Evolutionary conservation across 2,113 vertebrate genomes (phyloP).

Genomic region (Ascaphus truei): DNA sequence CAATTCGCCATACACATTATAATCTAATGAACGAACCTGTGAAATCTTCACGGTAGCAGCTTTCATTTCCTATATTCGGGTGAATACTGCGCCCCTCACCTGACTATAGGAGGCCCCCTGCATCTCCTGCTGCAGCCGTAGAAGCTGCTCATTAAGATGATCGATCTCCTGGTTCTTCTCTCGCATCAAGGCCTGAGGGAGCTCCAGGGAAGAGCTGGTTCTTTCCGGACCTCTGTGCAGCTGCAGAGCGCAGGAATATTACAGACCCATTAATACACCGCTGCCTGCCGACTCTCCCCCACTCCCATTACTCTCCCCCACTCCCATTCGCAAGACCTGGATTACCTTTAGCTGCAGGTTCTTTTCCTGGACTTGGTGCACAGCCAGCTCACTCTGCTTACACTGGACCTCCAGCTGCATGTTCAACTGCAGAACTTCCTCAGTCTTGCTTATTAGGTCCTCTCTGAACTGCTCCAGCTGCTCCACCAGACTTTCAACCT

Average conservation of each 20-base stretch:
- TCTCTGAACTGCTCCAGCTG: slow-evolving; percentile 70
- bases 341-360: slow-evolving; percentile 65
- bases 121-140: slow-evolving; percentile 60
- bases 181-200: slow-evolving; percentile 71
- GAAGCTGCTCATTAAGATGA: slow-evolving; percentile 69
- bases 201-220: slow-evolving; percentile 43
- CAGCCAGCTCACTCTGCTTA: slow-evolving; percentile 44
- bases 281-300: slow-evolving; percentile 56
- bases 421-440: slow-evolving; percentile 70
- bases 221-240: not conserved
- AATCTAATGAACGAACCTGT: too few relatives aligned
- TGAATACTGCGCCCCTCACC: too few relatives aligned
- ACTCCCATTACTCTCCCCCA: too few relatives aligned
- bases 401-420: slow-evolving; percentile 68
- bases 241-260: too few relatives aligned
- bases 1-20: too few relatives aligned
- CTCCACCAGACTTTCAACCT: slow-evolving; percentile 68
- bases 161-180: slow-evolving; percentile 83
- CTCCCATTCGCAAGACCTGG: too few relatives aligned
- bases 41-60: too few relatives aligned
- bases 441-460: slow-evolving; percentile 62
- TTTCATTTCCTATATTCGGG: too few relatives aligned
- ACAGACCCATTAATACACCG: too few relatives aligned
- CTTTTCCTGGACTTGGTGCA: slow-evolving; percentile 63
- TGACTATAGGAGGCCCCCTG: too few relatives aligned